Evolutionary conservation across 2,113 vertebrate species (phyloP).

Genomic region (Cyanoramphus novaezelandiae): DNA sequence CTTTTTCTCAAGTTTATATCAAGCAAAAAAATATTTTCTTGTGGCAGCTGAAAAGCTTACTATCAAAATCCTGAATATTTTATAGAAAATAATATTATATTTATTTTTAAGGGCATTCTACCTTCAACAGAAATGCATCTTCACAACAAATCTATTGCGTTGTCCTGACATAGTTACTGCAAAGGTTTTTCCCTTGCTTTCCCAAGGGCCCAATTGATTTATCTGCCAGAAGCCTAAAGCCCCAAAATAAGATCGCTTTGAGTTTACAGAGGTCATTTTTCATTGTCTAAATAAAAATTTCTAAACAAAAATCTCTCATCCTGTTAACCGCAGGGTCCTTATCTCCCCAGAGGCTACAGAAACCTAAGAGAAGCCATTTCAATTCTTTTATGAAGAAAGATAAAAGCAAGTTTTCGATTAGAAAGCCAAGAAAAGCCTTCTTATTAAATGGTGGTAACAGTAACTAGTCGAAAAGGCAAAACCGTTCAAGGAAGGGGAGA

Average conservation of each 20-base stretch:
- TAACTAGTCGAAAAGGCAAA: conserved; percentile 82
- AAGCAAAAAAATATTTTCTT: conserved; percentile 68
- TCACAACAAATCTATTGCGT: conserved; percentile 83
- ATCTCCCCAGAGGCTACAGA: conserved; percentile 85
- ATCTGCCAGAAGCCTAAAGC: conserved; percentile 88
- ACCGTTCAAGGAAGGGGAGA: conserved; percentile 55
- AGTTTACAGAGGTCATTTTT: conserved; percentile 90
- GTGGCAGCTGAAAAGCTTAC: conserved; percentile 64
- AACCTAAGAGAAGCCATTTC: conserved; percentile 87
- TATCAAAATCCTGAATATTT: conserved; percentile 80
- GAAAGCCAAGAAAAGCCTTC: conserved; percentile 82
- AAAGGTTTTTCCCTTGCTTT: conserved; percentile 83
- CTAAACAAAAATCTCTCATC: conserved; percentile 91
- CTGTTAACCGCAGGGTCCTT: conserved; percentile 88
- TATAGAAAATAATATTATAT: conserved; percentile 83
- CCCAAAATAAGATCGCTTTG: conserved; percentile 88
- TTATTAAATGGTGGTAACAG: conserved; percentile 86
- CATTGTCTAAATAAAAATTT: conserved; percentile 91
- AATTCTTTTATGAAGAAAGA: conserved; percentile 88
- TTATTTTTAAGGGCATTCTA: conserved; percentile 82
- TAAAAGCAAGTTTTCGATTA: conserved; percentile 89
- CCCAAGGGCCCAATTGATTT: conserved; percentile 89
- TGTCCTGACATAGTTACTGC: conserved; percentile 84
- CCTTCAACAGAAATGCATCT: conserved; percentile 76
- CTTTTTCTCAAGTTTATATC: conserved; percentile 57